A percentile compares a stretch with the other conserved stretches of the same genome.
These are phyloP conservation scores for Sinopyrophorus schimmeli DNA, from an alignment of 2,888 invertebrate genomes.

Conservation along the genomic window DNA sequence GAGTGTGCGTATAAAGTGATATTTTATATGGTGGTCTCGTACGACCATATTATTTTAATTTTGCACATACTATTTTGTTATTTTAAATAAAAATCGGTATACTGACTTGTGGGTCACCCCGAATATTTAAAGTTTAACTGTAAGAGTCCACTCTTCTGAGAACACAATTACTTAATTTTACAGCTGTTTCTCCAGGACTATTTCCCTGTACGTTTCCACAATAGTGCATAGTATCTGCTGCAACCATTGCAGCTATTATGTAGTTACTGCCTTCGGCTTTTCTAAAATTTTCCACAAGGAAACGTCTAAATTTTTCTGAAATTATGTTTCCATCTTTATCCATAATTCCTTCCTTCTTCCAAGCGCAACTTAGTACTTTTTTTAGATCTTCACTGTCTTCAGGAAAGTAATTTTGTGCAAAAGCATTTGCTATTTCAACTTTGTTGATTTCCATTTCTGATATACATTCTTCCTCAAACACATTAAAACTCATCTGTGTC, in stretches of 20 bases:
- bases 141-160: constrained; percentile 17
- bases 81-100: too few relatives aligned
- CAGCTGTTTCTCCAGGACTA: constrained; percentile 2
- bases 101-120: too few relatives aligned
- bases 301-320: constrained; percentile 11
- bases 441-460: constrained; percentile 9
- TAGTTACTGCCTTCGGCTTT: constrained; percentile 8
- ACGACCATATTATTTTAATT: too few relatives aligned
- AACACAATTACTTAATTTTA: constrained; percentile 20
- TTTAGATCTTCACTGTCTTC: constrained; percentile 16
- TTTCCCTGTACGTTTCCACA: constrained; percentile 11
- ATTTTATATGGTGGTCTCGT: too few relatives aligned
- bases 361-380: constrained; percentile 13
- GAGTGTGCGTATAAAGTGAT: too few relatives aligned
- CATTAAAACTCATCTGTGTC: constrained; percentile 9
- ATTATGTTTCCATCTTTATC: constrained; percentile 10
- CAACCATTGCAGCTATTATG: constrained; percentile 9
- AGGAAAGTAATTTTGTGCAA: constrained; percentile 5
- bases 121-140: too few relatives aligned
- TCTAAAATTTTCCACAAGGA: constrained; percentile 14
- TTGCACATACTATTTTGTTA: too few relatives aligned
- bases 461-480: constrained; percentile 14
- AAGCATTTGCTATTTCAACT: constrained; percentile 1
- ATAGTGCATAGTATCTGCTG: constrained; percentile 13
- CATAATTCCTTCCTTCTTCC: constrained; percentile 22